These are phyloP conservation scores for Sebastes oblongus DNA, from an alignment of 2,797 vertebrate genomes.

Conservation along the genomic window DNA sequence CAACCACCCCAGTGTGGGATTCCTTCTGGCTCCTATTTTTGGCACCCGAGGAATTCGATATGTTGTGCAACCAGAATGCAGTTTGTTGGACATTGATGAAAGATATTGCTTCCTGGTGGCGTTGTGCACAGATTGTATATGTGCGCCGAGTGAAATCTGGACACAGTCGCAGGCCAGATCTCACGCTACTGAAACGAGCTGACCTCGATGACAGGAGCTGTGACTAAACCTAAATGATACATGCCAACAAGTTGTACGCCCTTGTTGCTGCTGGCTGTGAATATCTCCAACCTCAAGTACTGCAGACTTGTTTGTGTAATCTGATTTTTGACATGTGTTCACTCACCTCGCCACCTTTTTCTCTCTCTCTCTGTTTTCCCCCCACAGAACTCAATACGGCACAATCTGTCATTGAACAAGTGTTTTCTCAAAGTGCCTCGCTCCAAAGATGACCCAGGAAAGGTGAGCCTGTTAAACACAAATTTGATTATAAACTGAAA, in stretches of 20 bases:
- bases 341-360: conserved; percentile 47
- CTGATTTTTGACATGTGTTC: conserved; percentile 25
- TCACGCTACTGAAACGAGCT: conserved; percentile 14
- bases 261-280: conserved; percentile 25
- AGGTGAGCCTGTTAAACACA: conserved; percentile 80
- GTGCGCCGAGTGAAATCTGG: conserved; percentile 33
- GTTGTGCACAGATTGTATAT: conserved; percentile 24
- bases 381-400: conserved; percentile 92
- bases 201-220: conserved; percentile 22
- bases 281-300: conserved; percentile 9
- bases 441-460: conserved; percentile 95
- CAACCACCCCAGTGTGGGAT: conserved; percentile 76
- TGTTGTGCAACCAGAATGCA: conserved; percentile 64
- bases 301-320: conserved; percentile 44
- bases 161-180: conserved; percentile 21
- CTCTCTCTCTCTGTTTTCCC: conserved; percentile 54
- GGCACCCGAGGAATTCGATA: conserved; percentile 69
- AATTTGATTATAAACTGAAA: conserved; percentile 3
- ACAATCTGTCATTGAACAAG: conserved; percentile 95
- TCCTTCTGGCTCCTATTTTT: conserved; percentile 76
- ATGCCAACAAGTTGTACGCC: conserved; percentile 22
- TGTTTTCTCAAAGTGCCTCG: conserved; percentile 98
- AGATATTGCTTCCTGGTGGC: conserved; percentile 46
- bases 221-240: conserved; percentile 37
- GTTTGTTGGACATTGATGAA: conserved; percentile 65